These are phyloP conservation scores for Ciconia stormi DNA, from an alignment of 2,113 vertebrate genomes.

Conservation along the genomic window DNA sequence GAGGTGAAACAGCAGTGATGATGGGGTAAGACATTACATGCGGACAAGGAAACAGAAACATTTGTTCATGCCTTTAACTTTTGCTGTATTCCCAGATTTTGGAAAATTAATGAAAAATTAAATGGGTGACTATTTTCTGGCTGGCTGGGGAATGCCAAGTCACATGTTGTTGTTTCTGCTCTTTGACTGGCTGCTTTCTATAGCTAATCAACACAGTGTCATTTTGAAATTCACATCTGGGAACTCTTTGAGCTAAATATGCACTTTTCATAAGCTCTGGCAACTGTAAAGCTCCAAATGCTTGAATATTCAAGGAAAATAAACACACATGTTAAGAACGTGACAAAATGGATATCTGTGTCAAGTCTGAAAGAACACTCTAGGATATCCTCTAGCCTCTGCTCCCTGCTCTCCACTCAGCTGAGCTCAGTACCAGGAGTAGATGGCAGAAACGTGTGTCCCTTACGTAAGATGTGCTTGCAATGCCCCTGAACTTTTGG, in stretches of 20 bases:
- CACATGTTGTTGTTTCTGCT: conserved; percentile 42
- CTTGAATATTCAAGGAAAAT: conserved; percentile 60
- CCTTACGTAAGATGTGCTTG: conserved; percentile 14
- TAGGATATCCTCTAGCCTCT: conserved; percentile 41
- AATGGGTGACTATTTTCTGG: conserved; percentile 34
- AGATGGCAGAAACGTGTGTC: background rate
- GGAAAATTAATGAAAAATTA: conserved; percentile 18
- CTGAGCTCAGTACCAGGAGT: background rate
- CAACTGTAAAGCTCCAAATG: conserved; percentile 53
- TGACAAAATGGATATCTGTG: conserved; percentile 48
- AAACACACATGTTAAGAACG: conserved; percentile 47
- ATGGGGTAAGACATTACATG: background rate
- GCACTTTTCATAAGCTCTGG: conserved; percentile 64
- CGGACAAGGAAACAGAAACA: background rate
- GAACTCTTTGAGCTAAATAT: conserved; percentile 65
- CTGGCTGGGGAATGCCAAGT: conserved; percentile 35
- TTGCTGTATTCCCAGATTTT: background rate
- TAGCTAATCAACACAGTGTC: conserved; percentile 60
- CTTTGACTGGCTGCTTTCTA: conserved; percentile 54
- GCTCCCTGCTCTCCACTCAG: background rate
- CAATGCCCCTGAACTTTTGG: conserved; percentile 45
- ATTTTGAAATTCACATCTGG: conserved; percentile 67
- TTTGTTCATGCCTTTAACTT: background rate
- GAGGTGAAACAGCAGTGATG: background rate
- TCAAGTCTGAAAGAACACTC: conserved; percentile 23